Conservation (phyloP, 2,888 invertebrate species). For the Bembecia ichneumoniformis region DNA sequence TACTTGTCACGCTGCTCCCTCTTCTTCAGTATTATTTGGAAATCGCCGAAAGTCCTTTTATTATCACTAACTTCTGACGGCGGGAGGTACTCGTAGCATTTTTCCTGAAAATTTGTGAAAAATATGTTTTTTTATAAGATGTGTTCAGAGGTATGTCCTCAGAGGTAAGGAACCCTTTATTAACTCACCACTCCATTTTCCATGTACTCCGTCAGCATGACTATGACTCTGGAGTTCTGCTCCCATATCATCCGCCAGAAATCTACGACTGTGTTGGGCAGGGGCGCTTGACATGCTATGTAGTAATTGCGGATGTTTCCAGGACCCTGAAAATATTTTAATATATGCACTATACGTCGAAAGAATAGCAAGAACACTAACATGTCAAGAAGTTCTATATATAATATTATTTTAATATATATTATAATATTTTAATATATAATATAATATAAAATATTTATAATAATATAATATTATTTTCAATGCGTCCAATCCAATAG, state of each 20-base stretch:
- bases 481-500: no score
- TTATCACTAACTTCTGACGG: constrained; percentile 93
- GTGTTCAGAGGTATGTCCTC: no score
- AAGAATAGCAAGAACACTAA: no score
- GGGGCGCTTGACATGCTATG: constrained; percentile 92
- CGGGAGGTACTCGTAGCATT: constrained; percentile 92
- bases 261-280: constrained; percentile 86
- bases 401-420: no score
- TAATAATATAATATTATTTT: no score
- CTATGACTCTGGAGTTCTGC: constrained; percentile 88
- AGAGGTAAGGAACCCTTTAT: not conserved
- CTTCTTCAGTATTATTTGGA: constrained; percentile 88
- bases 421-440: no score
- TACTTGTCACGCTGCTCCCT: constrained; percentile 93
- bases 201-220: constrained; percentile 91
- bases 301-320: constrained; percentile 87
- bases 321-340: constrained; percentile 77
- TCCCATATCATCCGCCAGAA: constrained; percentile 99
- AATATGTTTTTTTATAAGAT: no score
- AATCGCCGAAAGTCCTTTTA: constrained; percentile 89
- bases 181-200: constrained; percentile 86
- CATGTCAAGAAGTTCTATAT: no score
- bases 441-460: no score
- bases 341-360: no score
- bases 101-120: constrained; percentile 82